Evolutionary conservation across 2,797 vertebrate species (phyloP), one percentile per base, ranked within the genome.

Genomic region (Tenualosa ilisha): DNA sequence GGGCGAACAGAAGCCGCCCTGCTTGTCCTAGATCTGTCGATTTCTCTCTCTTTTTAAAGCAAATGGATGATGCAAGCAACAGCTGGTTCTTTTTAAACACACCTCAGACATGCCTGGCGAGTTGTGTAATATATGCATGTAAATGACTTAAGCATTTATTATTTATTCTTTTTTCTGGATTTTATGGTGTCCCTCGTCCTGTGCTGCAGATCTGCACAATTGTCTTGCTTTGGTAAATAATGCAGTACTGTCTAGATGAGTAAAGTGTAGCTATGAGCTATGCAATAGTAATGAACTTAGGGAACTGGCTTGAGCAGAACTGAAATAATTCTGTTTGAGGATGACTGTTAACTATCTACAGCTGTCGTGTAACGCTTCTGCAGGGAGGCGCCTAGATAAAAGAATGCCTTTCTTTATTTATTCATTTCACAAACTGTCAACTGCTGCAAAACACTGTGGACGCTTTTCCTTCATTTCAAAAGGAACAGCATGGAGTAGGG

Each of bases 201-300:
- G 90, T 92, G 92, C 91, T 92, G 90, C 91, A 88, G 88, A 81
- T 89, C 89, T 87, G 86, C 85, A 90, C 90, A 92, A 93, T 94
- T 93, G 93, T 95, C 95, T 94, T 92, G 90, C 89, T 90, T 94
- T 94, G 91, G 93, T 95, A 93, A 96, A 96, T 96, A 95, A 95
- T 96, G 93, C 91, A 95, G 91, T 84, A 88, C 88, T 54, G 87
- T 93, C 90, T 92, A 89, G 91, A 94, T 93, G 92, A 93, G 91
- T 79, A 93, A 88, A 89, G 93, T 91, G 91, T 92, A 92, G 93
- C 93, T 91, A 89, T 13, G 85, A 91, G 91, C 91, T 92, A 95
- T 95, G 93, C 93, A 96, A 94, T 95, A 94, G 91, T 96, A 94
- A 96, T 95, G 94, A 95, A 92, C 88, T 89, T 85, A 86, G 93